phyloP scores from a whole-genome alignment of 2,113 vertebrate species.

The Cairina moschata region DNA sequence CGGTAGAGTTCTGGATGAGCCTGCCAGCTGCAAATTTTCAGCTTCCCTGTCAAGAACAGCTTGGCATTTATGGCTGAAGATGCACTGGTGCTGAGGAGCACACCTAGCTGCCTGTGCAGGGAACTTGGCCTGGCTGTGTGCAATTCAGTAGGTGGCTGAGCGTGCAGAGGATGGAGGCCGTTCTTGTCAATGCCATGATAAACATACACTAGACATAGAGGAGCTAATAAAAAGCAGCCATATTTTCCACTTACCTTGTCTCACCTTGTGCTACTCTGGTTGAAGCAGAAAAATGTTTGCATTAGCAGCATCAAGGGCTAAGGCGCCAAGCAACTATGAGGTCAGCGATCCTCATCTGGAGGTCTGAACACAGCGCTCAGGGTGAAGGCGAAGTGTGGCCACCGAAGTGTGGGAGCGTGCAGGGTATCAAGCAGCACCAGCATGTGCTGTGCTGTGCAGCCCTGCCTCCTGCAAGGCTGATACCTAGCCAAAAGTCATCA shows the following conservation, averaged over 20 bases:
- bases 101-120: neutral
- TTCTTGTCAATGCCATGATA: accelerated
- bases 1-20: neutral
- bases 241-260: neutral
- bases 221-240: neutral
- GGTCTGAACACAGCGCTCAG: accelerated
- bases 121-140: neutral
- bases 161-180: accelerated
- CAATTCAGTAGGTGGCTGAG: neutral
- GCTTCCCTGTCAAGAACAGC: neutral
- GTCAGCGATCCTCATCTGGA: no score
- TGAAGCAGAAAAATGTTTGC: neutral
- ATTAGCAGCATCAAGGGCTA: accelerated
- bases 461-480: accelerated
- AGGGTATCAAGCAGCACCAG: accelerated
- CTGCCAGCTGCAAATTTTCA: neutral
- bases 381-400: neutral
- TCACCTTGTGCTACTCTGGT: neutral
- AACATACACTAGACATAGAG: neutral
- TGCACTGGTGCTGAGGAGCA: accelerated
- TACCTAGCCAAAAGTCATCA: neutral
- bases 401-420: no score
- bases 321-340: accelerated
- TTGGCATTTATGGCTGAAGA: neutral
- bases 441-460: neutral